phyloP scores from a whole-genome alignment of 1,140 invertebrate genomes.

The Argopecten irradians region DNA sequence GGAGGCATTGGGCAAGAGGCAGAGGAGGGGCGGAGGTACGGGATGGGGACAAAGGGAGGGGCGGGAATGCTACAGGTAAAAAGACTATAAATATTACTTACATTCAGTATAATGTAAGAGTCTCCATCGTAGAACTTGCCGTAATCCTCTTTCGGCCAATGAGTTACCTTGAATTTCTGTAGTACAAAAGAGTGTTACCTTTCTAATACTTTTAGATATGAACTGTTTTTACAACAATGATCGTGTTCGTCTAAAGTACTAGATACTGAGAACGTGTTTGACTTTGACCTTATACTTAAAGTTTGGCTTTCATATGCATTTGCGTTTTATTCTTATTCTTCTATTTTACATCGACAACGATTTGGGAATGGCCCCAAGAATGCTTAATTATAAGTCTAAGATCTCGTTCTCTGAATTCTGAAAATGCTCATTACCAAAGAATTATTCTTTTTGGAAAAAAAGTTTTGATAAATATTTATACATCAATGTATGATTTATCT shows the following conservation, averaged over 20 bases:
- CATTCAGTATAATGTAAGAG: constrained; percentile 92
- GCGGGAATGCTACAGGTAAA: neutral
- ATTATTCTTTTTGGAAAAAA: too few species aligned
- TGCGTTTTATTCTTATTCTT: too few species aligned
- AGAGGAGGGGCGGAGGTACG: neutral
- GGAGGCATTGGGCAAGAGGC: neutral
- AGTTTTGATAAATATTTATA: too few species aligned
- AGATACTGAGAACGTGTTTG: neutral
- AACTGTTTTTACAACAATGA: neutral
- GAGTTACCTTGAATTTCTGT: constrained; percentile 88
- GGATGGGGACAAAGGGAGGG: neutral
- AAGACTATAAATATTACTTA: constrained; percentile 82
- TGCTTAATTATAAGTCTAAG: too few species aligned
- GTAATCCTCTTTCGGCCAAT: constrained; percentile 85
- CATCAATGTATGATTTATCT: too few species aligned
- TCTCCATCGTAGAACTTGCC: constrained; percentile 93
- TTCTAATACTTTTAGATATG: neutral
- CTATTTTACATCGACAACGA: too few species aligned
- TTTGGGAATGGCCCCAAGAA: too few species aligned
- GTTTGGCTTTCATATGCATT: too few species aligned
- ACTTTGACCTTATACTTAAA: too few species aligned
- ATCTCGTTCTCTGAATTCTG: neutral
- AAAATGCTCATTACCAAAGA: too few species aligned
- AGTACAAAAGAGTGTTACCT: constrained; percentile 18
- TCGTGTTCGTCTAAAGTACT: neutral